These are phyloP conservation scores for Salarias fasciatus DNA, from an alignment of 2,797 vertebrate genomes.

Conservation along the genomic window DNA sequence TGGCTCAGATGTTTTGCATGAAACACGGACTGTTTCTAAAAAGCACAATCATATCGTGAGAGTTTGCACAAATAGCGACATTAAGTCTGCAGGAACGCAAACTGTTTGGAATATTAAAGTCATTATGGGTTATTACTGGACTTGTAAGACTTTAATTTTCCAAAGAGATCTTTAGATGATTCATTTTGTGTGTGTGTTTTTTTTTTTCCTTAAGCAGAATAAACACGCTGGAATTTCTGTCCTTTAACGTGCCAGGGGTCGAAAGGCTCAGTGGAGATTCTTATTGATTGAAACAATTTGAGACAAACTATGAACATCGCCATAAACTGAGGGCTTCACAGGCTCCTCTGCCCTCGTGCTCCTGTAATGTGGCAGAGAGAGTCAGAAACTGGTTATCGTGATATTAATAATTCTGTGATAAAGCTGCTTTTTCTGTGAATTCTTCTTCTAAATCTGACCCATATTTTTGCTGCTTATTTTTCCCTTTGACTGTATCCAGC, in stretches of 20 bases:
- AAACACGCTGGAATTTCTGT: constrained; percentile 8
- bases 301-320: constrained; percentile 1
- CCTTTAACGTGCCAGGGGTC: constrained; percentile 25
- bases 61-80: constrained; percentile 14
- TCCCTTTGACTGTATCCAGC: too few species aligned
- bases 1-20: constrained; percentile 23
- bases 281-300: not conserved
- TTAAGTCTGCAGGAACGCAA: constrained; percentile 10
- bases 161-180: constrained; percentile 21
- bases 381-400: too few species aligned
- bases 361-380: too few species aligned
- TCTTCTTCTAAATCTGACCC: too few species aligned
- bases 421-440: too few species aligned
- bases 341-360: too few species aligned
- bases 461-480: too few species aligned
- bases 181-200: constrained; percentile 23
- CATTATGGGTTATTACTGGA: constrained; percentile 21
- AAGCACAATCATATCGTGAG: constrained; percentile 6
- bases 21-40: constrained; percentile 25
- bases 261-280: constrained; percentile 13
- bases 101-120: constrained; percentile 36
- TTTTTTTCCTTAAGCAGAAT: not conserved
- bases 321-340: too few species aligned
- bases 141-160: constrained; percentile 4
- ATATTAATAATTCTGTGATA: too few species aligned